Percentiles rank a stretch among this genome's conserved stretches.
phyloP scores from a whole-genome alignment of 2,888 invertebrate genomes.

The Archips crataeganus region DNA sequence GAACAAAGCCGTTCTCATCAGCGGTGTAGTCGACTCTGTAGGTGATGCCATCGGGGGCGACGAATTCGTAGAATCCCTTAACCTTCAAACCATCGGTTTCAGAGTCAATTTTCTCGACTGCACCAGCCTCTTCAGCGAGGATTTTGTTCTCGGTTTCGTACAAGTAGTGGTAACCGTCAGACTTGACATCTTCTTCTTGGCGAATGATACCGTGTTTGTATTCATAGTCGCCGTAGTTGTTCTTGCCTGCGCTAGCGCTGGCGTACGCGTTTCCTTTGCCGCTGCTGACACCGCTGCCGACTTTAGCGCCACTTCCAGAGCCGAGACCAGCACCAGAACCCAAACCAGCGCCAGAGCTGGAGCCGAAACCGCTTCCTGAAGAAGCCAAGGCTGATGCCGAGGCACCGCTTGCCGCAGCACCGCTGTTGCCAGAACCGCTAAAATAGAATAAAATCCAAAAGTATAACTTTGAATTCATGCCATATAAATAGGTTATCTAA shows the following conservation, averaged over 20 bases:
- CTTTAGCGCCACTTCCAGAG: constrained; percentile 23
- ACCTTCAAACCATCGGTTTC: constrained; percentile 65
- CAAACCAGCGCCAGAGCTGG: constrained; percentile 7
- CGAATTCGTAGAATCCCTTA: constrained; percentile 77
- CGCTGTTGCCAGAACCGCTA: constrained; percentile 46
- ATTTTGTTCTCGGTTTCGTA: constrained; percentile 83
- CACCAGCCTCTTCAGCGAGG: constrained; percentile 76
- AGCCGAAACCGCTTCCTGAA: constrained; percentile 30
- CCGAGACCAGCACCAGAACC: constrained; percentile 11
- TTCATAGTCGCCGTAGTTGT: constrained; percentile 59
- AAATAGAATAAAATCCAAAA: constrained; percentile 38
- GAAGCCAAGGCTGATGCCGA: constrained; percentile 35
- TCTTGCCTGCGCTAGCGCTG: constrained; percentile 32
- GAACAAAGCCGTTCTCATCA: constrained; percentile 76
- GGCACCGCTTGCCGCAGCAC: constrained; percentile 30
- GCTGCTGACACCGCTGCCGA: constrained; percentile 26
- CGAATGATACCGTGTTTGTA: constrained; percentile 79
- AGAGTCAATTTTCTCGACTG: constrained; percentile 66
- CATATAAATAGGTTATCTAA: not conserved
- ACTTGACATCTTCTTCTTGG: constrained; percentile 65
- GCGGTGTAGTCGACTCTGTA: constrained; percentile 82
- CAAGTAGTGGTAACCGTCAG: constrained; percentile 79
- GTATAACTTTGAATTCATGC: not conserved
- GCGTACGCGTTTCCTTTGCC: constrained; percentile 31
- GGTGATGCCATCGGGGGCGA: constrained; percentile 75